These are phyloP conservation scores for Melanocharis versteri DNA, from an alignment of 2,113 vertebrate genomes.

Conservation along the genomic window DNA sequence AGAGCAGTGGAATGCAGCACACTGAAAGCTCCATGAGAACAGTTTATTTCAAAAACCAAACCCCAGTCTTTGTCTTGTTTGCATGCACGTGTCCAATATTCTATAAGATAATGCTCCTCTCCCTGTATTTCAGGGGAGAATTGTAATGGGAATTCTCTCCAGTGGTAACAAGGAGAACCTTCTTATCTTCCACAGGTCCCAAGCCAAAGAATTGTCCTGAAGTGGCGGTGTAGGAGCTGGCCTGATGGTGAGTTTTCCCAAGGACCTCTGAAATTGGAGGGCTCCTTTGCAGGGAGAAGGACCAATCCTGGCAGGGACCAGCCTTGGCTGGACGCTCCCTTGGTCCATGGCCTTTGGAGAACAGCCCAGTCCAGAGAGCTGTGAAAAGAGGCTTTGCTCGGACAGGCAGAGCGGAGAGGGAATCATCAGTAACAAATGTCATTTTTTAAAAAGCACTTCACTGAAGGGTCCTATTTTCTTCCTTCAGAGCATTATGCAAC, in stretches of 20 bases:
- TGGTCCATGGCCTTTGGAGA: fast-evolving
- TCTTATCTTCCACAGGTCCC: slow-evolving; percentile 36
- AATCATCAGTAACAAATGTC: not conserved
- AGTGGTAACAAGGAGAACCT: not conserved
- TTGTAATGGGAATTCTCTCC: not conserved
- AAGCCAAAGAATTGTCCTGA: slow-evolving; percentile 68
- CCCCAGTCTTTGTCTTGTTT: fast-evolving
- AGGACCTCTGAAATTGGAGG: fast-evolving
- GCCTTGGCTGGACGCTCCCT: not conserved
- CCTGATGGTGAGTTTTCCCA: slow-evolving; percentile 60
- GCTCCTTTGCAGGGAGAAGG: not conserved
- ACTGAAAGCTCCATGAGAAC: not conserved
- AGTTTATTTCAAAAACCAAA: not conserved
- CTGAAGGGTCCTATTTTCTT: not conserved
- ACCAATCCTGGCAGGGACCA: fast-evolving
- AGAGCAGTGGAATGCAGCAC: not conserved
- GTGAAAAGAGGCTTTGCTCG: not conserved
- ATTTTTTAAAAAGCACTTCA: not conserved
- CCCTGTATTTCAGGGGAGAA: not conserved
- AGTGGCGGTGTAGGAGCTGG: slow-evolving; percentile 71
- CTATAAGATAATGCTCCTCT: not conserved
- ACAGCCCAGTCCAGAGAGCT: not conserved
- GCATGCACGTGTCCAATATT: fast-evolving
- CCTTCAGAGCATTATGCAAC: slow-evolving; percentile 67
- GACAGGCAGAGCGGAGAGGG: not conserved